A percentile compares a stretch with the other conserved stretches of the same genome.
Evolutionary conservation across 2,113 vertebrate species (phyloP).

Genomic region (Galbula dea): DNA sequence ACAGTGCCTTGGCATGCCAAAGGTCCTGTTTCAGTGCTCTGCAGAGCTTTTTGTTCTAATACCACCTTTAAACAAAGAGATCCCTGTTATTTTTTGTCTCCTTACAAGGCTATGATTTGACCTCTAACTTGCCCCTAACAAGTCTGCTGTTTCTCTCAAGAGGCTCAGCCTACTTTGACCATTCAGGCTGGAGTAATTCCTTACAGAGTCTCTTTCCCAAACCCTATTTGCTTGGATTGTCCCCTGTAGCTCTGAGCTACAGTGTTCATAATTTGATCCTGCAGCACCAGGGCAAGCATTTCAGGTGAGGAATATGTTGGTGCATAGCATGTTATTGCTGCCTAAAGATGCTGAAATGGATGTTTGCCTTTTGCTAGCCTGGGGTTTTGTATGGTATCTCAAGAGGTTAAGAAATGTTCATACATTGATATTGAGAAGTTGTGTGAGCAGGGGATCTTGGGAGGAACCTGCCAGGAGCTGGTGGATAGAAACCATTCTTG

Average conservation of each 20-base stretch:
- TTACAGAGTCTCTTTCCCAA: neutral
- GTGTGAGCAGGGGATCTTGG: neutral
- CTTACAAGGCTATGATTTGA: neutral
- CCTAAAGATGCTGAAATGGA: neutral
- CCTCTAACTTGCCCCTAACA: neutral
- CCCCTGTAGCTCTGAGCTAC: neutral
- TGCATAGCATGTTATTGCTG: neutral
- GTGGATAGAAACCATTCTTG: neutral
- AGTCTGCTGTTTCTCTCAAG: neutral
- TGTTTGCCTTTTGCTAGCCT: neutral
- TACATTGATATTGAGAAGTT: neutral
- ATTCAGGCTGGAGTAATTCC: neutral
- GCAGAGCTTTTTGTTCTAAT: neutral
- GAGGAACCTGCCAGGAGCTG: fast-evolving
- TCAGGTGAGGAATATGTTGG: neutral
- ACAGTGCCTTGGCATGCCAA: neutral
- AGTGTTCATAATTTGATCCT: neutral
- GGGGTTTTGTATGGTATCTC: neutral
- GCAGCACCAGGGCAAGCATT: neutral
- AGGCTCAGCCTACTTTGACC: neutral
- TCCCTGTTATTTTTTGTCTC: neutral
- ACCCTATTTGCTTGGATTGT: neutral
- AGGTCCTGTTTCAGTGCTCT: neutral
- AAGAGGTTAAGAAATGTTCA: neutral
- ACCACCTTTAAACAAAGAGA: neutral